Evolutionary conservation across 1,140 invertebrate genomes (phyloP).

Genomic region (Dreissena rostriformis): DNA sequence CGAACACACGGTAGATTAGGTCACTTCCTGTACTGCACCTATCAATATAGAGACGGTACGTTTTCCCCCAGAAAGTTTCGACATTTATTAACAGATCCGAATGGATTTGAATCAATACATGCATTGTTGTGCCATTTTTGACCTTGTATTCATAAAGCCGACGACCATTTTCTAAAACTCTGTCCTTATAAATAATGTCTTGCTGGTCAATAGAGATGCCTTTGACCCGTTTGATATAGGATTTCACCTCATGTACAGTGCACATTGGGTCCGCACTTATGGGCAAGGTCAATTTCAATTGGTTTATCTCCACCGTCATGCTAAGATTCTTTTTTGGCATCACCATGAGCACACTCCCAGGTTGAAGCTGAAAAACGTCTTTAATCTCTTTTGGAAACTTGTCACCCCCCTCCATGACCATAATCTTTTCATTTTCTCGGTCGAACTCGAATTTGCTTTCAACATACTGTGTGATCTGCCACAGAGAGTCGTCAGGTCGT

Average conservation of each 20-base stretch:
- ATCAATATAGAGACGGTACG: conserved; percentile 73
- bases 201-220: conserved; percentile 70
- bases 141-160: conserved; percentile 71
- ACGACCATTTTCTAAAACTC: conserved; percentile 68
- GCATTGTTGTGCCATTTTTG: conserved; percentile 61
- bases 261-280: conserved; percentile 64
- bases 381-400: conserved; percentile 62
- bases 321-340: conserved; percentile 63
- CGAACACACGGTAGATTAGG: conserved; percentile 67
- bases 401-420: conserved; percentile 62
- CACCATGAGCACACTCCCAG: conserved; percentile 68
- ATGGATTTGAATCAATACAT: conserved; percentile 71
- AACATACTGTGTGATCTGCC: conserved; percentile 65
- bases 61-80: conserved; percentile 75
- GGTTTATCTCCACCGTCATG: conserved; percentile 69
- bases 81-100: conserved; percentile 73
- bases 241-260: conserved; percentile 70
- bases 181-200: conserved; percentile 71
- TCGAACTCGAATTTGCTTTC: conserved; percentile 64
- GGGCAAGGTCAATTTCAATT: conserved; percentile 68
- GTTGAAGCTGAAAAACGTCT: conserved; percentile 60
- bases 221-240: conserved; percentile 63
- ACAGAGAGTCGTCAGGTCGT: conserved; percentile 62
- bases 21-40: conserved; percentile 70
- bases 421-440: conserved; percentile 65